Evolutionary conservation across 2,113 vertebrate species (phyloP), one percentile per base, ranked within the genome.

Genomic region (Zosterops pallidus): DNA sequence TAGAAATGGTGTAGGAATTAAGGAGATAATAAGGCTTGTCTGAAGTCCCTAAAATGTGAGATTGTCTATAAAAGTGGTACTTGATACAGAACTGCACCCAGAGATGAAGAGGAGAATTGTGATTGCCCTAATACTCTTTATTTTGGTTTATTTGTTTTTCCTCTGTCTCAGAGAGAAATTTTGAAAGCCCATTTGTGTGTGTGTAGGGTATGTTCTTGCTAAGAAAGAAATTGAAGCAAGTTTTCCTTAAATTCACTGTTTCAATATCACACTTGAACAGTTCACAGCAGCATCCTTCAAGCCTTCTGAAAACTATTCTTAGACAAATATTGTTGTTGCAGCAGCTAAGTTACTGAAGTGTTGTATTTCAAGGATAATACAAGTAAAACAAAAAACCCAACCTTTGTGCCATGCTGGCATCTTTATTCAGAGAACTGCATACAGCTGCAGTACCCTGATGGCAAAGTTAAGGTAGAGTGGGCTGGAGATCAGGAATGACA

Each of bases 221-320:
- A 78, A 94, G 92, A 85, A 80, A 92, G 78, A 94, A 96, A 96
- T 90, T 89, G 81, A 68, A 90, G 67, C 57, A 79, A 95, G 71
- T 78, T 91, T 96, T 92, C 53, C 72, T 91, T 77, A 86, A 94
- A 95, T 53, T 92, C 53, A 37, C 42, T 88, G 68, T 90, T 96
- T 91, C 87, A 81, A 63, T 95, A 95, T 91, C 93, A 83, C 93
- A 93, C 90, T 96, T 90, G 90, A 97, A 49, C 85, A 78, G 83
- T 96, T 97, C 94, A 94, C 93, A 95, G 90, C 82, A 81, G 92
- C 90, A 90, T 93, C 86, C 83, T 90, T 96, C 93, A 95, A 90
- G 44, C 49, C 49, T 64, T 89, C 92, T 96, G 75, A 89, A 97
- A 96, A 59, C 76, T 86, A 19, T 84, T 96, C 77, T 90, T 94